Evolutionary conservation across 2,888 invertebrate genomes (phyloP).

Genomic region (Scaptomyza parva): DNA sequence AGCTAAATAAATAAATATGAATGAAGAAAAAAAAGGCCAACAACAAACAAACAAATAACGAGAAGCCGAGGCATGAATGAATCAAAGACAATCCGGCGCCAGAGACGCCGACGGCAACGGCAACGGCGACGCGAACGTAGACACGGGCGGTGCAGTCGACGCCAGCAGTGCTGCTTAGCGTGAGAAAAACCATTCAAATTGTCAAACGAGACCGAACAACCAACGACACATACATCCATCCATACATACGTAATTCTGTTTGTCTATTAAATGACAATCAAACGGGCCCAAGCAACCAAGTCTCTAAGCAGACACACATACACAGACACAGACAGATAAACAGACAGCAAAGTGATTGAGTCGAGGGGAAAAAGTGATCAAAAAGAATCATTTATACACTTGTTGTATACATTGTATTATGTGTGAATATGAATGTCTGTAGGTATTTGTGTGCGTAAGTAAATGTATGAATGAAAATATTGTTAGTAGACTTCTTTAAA

Average conservation of each 20-base stretch:
- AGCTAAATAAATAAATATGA: slow-evolving; percentile 75
- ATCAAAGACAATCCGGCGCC: slow-evolving; percentile 73
- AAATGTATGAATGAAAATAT: neutral
- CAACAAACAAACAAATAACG: slow-evolving; percentile 50
- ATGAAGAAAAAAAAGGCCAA: slow-evolving; percentile 47
- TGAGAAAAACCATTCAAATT: slow-evolving; percentile 75
- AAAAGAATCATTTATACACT: slow-evolving; percentile 20
- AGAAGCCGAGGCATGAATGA: slow-evolving; percentile 65
- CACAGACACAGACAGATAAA: slow-evolving; percentile 9
- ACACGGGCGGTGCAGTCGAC: slow-evolving; percentile 11
- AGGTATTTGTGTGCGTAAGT: neutral
- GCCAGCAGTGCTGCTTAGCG: slow-evolving; percentile 67
- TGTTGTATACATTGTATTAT: neutral
- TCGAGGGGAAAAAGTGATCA: slow-evolving; percentile 18
- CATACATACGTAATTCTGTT: slow-evolving; percentile 59
- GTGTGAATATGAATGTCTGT: neutral
- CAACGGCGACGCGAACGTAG: slow-evolving; percentile 17
- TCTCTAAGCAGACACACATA: too few species aligned
- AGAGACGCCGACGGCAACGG: slow-evolving; percentile 32
- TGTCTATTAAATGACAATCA: slow-evolving; percentile 65
- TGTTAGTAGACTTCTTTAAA: neutral
- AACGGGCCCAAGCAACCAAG: slow-evolving; percentile 30
- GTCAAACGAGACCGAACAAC: slow-evolving; percentile 56
- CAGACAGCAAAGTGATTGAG: slow-evolving; percentile 21
- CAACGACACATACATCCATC: slow-evolving; percentile 22